Percentiles rank a stretch among this genome's conserved stretches.
Conservation (phyloP, 2,113 vertebrate species). For the Gadus macrocephalus region DNA sequence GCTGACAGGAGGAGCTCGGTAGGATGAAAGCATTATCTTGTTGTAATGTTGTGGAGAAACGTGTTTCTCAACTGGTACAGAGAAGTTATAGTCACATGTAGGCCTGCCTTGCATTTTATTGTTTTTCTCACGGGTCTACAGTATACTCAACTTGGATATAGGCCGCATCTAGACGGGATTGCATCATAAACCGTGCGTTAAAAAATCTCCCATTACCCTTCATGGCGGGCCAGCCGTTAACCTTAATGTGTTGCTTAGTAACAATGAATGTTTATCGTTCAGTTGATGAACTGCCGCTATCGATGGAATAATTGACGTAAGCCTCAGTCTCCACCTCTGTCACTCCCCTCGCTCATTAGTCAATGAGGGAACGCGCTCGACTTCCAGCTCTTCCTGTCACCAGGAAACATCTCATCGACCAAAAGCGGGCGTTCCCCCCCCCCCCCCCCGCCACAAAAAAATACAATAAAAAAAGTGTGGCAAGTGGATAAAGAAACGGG, state of each 20-base stretch:
- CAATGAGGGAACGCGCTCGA: slow-evolving; percentile 50
- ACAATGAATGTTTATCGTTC: slow-evolving; percentile 54
- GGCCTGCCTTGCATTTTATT: too few relatives aligned
- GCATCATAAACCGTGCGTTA: too few relatives aligned
- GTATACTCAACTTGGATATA: too few relatives aligned
- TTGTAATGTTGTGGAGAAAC: too few relatives aligned
- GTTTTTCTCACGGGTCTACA: too few relatives aligned
- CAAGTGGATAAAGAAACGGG: slow-evolving; percentile 33
- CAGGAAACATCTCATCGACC: slow-evolving; percentile 61
- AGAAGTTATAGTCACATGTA: too few relatives aligned
- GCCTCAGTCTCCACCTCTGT: slow-evolving; percentile 51
- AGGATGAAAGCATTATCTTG: too few relatives aligned
- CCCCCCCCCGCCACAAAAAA: too few relatives aligned
- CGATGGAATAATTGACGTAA: slow-evolving; percentile 60
- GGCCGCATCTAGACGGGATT: too few relatives aligned
- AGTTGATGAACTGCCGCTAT: slow-evolving; percentile 67
- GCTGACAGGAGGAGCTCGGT: slow-evolving; percentile 25
- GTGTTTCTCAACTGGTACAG: too few relatives aligned
- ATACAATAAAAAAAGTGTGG: slow-evolving; percentile 49
- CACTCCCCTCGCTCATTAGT: slow-evolving; percentile 59
- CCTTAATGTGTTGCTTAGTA: slow-evolving; percentile 43
- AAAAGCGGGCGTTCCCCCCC: slow-evolving; percentile 51
- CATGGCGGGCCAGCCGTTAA: slow-evolving; percentile 5
- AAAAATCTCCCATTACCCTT: not conserved
- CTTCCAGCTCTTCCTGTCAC: slow-evolving; percentile 55